Base-by-base conservation (phyloP, 2,113 vertebrate species). In the Myotis davidii region DNA sequence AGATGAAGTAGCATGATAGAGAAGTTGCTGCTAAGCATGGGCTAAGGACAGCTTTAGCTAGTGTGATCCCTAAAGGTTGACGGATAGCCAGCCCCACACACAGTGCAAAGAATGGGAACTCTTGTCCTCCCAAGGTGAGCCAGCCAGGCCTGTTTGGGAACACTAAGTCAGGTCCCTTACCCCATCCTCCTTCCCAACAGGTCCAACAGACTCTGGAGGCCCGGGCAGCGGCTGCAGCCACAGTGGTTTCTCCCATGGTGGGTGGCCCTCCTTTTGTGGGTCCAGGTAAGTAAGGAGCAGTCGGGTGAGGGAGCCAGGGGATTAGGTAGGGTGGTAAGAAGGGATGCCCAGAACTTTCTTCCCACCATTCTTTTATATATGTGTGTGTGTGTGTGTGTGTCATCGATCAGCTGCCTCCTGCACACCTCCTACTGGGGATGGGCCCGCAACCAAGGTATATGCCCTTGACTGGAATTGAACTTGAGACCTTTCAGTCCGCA, bases 121-220 rank as follows among this genome's bases (percentile, higher is more conserved):
- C 3, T 79, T 29, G 25, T 32, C 48, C 77, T 67, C n/a, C 59
- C 39, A 52, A 29, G 0, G 37, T 72, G 32, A 77, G 52, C 70
- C 59, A 85, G 32, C 34, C 32, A 64, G 21, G 4, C 21, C 9
- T 65, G 21, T 72, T 52, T 18, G 37, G 17, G 27, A n/a, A 4
- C 39, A 67, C 82, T 69, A 59, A 95, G 29, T 90, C 78, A 79
- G 45, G 32, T 59, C 27, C 39, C 48, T 96, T 34, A 90, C n/a
- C 64, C 34, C 20, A 20, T 37, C 42, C 59, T 65, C 59, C 70
- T 78, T 10, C 29, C 48, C 69, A 16, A 78, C 78, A 99, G 99
- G 99, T 99, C 70, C 99, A 99, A 73, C 99, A 99, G 98, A 99
- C 98, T 27, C 97, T 99, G 89, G 99, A 99, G 3, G 99, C 99